Evolutionary conservation across 2,888 invertebrate species (phyloP), one percentile per base, ranked within the genome.

Genomic region (Microdon myrmicae): DNA sequence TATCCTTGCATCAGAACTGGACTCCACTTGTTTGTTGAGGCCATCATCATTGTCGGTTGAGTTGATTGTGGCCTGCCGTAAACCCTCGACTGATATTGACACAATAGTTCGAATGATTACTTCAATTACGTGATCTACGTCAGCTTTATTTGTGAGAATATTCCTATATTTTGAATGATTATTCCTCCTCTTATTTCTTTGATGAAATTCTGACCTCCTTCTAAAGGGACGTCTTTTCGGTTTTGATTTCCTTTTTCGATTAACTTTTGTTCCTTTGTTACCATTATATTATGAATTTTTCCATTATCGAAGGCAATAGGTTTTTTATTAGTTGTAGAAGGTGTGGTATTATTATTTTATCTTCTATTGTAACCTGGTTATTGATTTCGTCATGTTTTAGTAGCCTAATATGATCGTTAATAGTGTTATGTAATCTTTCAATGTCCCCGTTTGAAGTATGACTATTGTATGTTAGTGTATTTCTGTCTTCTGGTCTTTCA

Each of bases 331-430:
- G 55, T 58, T 4, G 51, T 51, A 8, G 25, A 44, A 23, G 58
- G 67, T 8, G 51, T 66, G 3, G 66, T 66, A 8, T 59, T 61
- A 16, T 68, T 68, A 10, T 61, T 48, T 67, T 69, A 10, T 68
- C 51, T 39, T 69, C 69, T 5, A 49, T 51, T 10, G 61, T 54
- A 2, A 45, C 68, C 9, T 20, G 20, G 4, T 45, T 28, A 23
- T 48, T 66, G 17, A 20, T 49, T 1, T 37, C 28, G 13, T 67
- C 55, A 6, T 67, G 68, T 45, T 51, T 54, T 28, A 69, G 20
- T 3, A 68, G 43, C n/a, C 64, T n/a, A 22, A 69, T 29, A 10
- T 69, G 67, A 59, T 67, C 69, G 16, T 68, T 69, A 0, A 67
- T 58, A 0, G 67, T 69, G 5, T 64, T 67, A n/a, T 67, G 54